These are phyloP conservation scores for Galemys pyrenaicus DNA, from an alignment of 2,113 vertebrate genomes.

Conservation along the genomic window DNA sequence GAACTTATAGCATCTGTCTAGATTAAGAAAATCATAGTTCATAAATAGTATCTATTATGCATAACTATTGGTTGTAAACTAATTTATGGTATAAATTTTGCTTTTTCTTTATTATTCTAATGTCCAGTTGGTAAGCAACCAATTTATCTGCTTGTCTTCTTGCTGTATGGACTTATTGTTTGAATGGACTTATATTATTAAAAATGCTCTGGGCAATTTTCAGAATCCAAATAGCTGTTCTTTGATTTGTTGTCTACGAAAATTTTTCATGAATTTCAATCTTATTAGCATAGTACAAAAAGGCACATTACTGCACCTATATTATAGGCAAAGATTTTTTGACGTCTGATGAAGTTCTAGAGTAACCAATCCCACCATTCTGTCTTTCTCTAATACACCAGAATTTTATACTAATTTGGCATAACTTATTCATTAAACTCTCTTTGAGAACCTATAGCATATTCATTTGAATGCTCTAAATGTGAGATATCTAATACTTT, in stretches of 20 bases:
- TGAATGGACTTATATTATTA: neutral
- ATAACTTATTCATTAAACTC: neutral
- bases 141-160: neutral
- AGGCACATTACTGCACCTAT: neutral
- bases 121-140: neutral
- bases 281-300: constrained; percentile 25
- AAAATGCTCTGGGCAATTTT: neutral
- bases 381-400: neutral
- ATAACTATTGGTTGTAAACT: neutral
- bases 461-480: constrained; percentile 21
- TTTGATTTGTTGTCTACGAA: neutral
- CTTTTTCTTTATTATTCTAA: constrained; percentile 6
- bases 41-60: neutral
- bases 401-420: constrained; percentile 34
- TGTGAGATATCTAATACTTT: neutral
- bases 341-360: neutral
- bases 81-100: neutral
- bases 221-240: neutral
- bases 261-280: neutral
- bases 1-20: neutral
- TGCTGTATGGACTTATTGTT: neutral
- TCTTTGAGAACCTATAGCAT: neutral
- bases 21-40: constrained; percentile 7
- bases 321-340: constrained; percentile 5
- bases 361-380: neutral